Evolutionary conservation across 1,140 invertebrate species (phyloP).

Genomic region (Drosophila athabasca): DNA sequence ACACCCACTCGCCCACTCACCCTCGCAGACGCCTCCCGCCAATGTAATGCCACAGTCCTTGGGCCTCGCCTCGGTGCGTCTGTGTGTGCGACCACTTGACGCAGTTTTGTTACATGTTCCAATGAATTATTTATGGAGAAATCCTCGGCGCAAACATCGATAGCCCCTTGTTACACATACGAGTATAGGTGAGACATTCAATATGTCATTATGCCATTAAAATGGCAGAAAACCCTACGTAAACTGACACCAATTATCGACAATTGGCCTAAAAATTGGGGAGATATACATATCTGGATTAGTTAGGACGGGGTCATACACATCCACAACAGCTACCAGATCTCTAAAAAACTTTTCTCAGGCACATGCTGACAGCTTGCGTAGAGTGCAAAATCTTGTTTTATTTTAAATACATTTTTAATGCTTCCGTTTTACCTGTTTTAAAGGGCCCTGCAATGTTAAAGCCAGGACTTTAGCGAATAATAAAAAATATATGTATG

Average conservation of each 20-base stretch:
- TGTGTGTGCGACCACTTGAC: constrained; percentile 42
- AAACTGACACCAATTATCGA: constrained; percentile 33
- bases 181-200: constrained; percentile 44
- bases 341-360: too few species aligned
- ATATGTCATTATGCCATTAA: constrained; percentile 52
- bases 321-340: background rate
- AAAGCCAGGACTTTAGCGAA: constrained; percentile 16
- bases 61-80: constrained; percentile 1
- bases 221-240: constrained; percentile 20
- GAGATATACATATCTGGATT: too few species aligned
- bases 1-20: constrained; percentile 40
- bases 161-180: constrained; percentile 40
- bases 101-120: constrained; percentile 58
- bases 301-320: too few species aligned
- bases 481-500: constrained; percentile 9
- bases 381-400: constrained; percentile 41
- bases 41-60: constrained; percentile 52
- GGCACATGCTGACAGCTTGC: background rate
- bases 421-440: constrained; percentile 42
- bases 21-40: constrained; percentile 29
- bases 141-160: constrained; percentile 59
- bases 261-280: constrained; percentile 17
- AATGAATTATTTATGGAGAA: constrained; percentile 72
- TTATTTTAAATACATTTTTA: constrained; percentile 31
- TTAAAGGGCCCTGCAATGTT: constrained; percentile 33